Evolutionary conservation across 2,797 vertebrate genomes (phyloP).

Genomic region (Pelobates cultripes): DNA sequence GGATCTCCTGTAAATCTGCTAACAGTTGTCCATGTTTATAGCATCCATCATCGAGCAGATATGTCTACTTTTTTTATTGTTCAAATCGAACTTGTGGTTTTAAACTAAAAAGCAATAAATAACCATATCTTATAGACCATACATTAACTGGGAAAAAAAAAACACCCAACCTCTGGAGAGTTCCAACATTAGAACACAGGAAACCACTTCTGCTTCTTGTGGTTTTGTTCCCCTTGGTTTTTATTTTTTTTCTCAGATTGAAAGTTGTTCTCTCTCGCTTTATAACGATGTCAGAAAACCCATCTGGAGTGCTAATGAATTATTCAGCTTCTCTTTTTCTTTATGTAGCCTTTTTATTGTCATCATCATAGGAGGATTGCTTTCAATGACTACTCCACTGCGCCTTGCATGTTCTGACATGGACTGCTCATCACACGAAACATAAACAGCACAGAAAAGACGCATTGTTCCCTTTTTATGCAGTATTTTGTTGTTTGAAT

Average conservation of each 20-base stretch:
- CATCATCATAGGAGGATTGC: slow-evolving; percentile 56
- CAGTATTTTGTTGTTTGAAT: slow-evolving; percentile 38
- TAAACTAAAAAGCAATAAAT: not conserved
- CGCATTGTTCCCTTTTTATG: slow-evolving; percentile 38
- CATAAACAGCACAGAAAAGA: slow-evolving; percentile 53
- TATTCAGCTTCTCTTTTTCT: slow-evolving; percentile 51
- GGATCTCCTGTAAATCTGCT: not conserved
- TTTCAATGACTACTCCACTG: slow-evolving; percentile 50
- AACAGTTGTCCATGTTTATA: not conserved
- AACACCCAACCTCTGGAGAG: slow-evolving; percentile 24
- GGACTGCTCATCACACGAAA: slow-evolving; percentile 43
- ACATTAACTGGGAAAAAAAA: not conserved
- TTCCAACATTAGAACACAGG: slow-evolving; percentile 35
- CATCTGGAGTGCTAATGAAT: slow-evolving; percentile 55
- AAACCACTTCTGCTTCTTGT: slow-evolving; percentile 46
- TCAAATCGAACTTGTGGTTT: not conserved
- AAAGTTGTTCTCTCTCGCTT: slow-evolving; percentile 56
- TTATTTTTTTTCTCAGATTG: slow-evolving; percentile 47
- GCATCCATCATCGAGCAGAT: not conserved
- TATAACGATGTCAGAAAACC: slow-evolving; percentile 56
- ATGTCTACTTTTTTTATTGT: not conserved
- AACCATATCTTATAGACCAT: slow-evolving; percentile 16
- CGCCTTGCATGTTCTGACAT: slow-evolving; percentile 51
- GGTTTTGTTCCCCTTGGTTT: slow-evolving; percentile 42
- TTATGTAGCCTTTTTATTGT: slow-evolving; percentile 57